Base-by-base conservation (phyloP, 23 tunicate genomes). In the Halocynthia roretzi region DNA sequence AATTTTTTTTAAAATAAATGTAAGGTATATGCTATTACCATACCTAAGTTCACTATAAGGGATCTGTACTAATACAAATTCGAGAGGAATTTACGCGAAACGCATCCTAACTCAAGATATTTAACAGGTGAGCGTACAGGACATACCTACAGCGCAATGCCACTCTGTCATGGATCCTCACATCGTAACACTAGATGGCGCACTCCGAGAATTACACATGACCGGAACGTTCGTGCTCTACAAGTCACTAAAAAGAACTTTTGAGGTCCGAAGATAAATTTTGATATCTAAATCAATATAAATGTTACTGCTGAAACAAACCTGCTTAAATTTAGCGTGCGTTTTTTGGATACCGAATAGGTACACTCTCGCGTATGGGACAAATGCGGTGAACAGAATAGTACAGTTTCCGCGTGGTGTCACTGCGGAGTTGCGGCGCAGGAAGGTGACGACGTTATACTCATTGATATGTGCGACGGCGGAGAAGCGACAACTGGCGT, bases 151-250 rank as follows among this genome's bases (percentile, higher is more conserved):
- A 8, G 22, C 70, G 31, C 70, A 65, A 65, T 65, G 70, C 17
- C 31, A 65, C 31, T 65, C 70, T 8, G 22, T 20, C 31, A 10
- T 48, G 22, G 70, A 65, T 15, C 70, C 70, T 40, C 70, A 65
- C 2, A 65, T 65, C 9, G 70, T 65, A 8, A 65, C 70, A 65
- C 17, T 65, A 65, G 70, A 65, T 2, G 70, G 70, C 0, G 70
- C 70, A 10, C 17, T 65, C 22, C 31, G 31, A 9, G 70, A 65
- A 9, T 15, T 65, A 15, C 70, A 65, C 70, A 65, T 48, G n/a
- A 65, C 70, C 22, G 70, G 70, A 65, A 65, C 70, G 6, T 65
- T 65, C 31, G 70, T 65, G 14, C 9, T 65, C 48, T 65, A 65
- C 17, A 10, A 65, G 17, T 65, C 70, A 10, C 10, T 48, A 8